A percentile compares a stretch with the other conserved stretches of the same genome.
phyloP scores from a whole-genome alignment of 2,888 invertebrate genomes.

The Phyto melanocephala region DNA sequence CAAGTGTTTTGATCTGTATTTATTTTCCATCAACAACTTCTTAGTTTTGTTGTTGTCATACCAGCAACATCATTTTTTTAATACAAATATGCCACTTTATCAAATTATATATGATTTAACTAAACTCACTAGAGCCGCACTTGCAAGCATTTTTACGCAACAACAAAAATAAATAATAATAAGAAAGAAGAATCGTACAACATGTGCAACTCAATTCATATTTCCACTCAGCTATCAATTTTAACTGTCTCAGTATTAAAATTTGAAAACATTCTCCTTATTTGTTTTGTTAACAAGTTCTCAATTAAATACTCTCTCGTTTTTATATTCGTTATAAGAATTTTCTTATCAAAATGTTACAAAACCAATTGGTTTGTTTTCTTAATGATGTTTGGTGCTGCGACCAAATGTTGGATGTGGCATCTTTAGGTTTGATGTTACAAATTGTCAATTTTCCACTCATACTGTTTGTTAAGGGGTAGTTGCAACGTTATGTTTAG shows the following conservation, averaged over 20 bases:
- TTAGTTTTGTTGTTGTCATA: not conserved
- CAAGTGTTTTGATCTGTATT: constrained; percentile 41
- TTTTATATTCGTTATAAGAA: not conserved
- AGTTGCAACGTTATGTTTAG: constrained; percentile 27
- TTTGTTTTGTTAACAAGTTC: not conserved
- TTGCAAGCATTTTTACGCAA: too few species aligned
- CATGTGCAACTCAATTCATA: constrained; percentile 10
- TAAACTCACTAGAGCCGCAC: not conserved
- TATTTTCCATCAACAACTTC: constrained; percentile 13
- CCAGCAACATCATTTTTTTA: not conserved
- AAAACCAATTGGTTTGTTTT: constrained; percentile 24
- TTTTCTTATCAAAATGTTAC: constrained; percentile 9
- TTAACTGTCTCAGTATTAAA: not conserved
- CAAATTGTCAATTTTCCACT: constrained; percentile 4
- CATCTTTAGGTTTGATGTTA: constrained; percentile 20
- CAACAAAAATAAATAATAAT: not conserved
- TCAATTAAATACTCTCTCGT: not conserved
- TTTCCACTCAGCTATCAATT: constrained; percentile 21
- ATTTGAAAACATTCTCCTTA: too few species aligned
- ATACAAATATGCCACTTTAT: constrained; percentile 33
- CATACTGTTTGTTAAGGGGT: constrained; percentile 34
- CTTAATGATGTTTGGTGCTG: constrained; percentile 15
- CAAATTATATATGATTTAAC: constrained; percentile 11
- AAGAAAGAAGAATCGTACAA: too few species aligned
- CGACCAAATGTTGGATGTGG: constrained; percentile 32